Percentiles rank a stretch among this genome's conserved stretches.
These are phyloP conservation scores for Microhierax caerulescens DNA, from an alignment of 2,797 vertebrate genomes.

Conservation along the genomic window DNA sequence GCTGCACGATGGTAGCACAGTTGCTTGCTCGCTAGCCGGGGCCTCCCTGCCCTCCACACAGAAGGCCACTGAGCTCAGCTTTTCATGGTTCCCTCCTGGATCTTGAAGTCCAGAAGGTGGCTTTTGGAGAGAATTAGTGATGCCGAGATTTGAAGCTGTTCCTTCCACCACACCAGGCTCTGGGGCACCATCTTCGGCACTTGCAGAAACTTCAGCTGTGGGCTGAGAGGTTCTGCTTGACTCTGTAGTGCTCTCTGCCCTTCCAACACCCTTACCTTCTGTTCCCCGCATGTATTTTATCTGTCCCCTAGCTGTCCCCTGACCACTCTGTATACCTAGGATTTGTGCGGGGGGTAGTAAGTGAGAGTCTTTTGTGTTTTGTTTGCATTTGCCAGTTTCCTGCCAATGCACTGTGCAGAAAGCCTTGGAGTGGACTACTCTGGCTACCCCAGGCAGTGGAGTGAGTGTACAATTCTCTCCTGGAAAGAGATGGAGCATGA, in stretches of 20 bases:
- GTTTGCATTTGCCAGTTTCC: slow-evolving; percentile 90
- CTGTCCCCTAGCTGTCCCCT: slow-evolving; percentile 76
- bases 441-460: slow-evolving; percentile 89
- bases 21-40: background rate
- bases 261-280: slow-evolving; percentile 62
- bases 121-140: slow-evolving; percentile 54
- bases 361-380: slow-evolving; percentile 84
- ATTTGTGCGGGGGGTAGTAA: slow-evolving; percentile 90
- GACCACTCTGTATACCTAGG: slow-evolving; percentile 86
- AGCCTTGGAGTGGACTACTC: slow-evolving; percentile 97
- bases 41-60: slow-evolving; percentile 24
- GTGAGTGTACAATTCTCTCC: slow-evolving; percentile 90
- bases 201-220: slow-evolving; percentile 46
- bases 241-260: slow-evolving; percentile 52
- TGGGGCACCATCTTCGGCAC: slow-evolving; percentile 65
- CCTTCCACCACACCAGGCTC: slow-evolving; percentile 68
- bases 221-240: slow-evolving; percentile 34
- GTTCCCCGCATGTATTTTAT: slow-evolving; percentile 72
- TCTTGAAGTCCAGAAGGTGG: slow-evolving; percentile 60
- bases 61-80: background rate
- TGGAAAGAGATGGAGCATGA: slow-evolving; percentile 90
- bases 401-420: slow-evolving; percentile 98
- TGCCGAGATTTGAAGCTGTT: slow-evolving; percentile 12
- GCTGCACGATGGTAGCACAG: background rate
- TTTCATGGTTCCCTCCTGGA: slow-evolving; percentile 50